Evolutionary conservation across 2,888 invertebrate genomes (phyloP).

Genomic region (Ernsta delagoae): DNA sequence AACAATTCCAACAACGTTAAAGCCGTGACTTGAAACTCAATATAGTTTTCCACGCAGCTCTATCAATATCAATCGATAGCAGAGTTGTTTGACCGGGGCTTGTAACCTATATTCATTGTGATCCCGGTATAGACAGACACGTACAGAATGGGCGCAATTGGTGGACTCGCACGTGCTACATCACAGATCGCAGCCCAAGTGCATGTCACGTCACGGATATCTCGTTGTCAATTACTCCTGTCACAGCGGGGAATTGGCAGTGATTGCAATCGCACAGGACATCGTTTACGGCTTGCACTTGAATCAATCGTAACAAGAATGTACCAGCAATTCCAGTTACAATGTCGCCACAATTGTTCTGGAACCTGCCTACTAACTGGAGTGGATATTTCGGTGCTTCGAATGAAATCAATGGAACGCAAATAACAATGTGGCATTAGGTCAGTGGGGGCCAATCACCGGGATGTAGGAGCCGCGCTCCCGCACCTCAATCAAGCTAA

Average conservation of each 20-base stretch:
- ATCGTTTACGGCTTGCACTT: slow-evolving; percentile 28
- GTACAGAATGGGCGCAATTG: slow-evolving; percentile 61
- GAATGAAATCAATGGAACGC: slow-evolving; percentile 16
- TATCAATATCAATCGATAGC: slow-evolving; percentile 58
- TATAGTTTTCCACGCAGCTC: background rate
- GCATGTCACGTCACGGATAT: slow-evolving; percentile 37
- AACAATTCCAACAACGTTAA: background rate
- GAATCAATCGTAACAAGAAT: slow-evolving; percentile 35
- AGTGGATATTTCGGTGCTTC: background rate
- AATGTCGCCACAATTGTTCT: background rate
- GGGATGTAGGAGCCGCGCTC: background rate
- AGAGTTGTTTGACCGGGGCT: slow-evolving; percentile 66
- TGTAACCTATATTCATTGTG: slow-evolving; percentile 65
- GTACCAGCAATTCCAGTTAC: slow-evolving; percentile 5
- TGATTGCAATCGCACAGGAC: slow-evolving; percentile 41
- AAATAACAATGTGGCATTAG: slow-evolving; percentile 6
- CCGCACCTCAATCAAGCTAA: slow-evolving; percentile 24
- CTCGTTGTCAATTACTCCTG: slow-evolving; percentile 40
- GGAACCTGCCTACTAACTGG: background rate
- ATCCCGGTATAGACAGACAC: slow-evolving; percentile 54
- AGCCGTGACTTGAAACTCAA: too few relatives aligned
- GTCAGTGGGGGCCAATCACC: slow-evolving; percentile 25
- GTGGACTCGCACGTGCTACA: slow-evolving; percentile 51
- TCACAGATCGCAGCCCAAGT: slow-evolving; percentile 41
- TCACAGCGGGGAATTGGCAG: slow-evolving; percentile 39